Percentiles rank a stretch among this genome's conserved stretches.
These are phyloP conservation scores for Brevimyrus niger DNA, from an alignment of 2,113 vertebrate genomes.

Conservation along the genomic window DNA sequence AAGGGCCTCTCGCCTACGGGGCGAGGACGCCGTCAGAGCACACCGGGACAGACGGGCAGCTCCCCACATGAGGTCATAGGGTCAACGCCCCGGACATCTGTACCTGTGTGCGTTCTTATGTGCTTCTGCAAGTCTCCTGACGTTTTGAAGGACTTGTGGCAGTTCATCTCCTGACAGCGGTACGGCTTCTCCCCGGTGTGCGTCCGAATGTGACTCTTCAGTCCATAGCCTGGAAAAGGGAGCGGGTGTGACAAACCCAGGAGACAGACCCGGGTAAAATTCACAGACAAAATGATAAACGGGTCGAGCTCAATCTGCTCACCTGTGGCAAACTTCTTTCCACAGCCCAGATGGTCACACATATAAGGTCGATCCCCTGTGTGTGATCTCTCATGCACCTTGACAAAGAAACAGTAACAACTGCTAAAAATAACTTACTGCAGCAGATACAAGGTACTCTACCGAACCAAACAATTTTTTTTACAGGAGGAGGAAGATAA, in stretches of 20 bases:
- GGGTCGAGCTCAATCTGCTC: conserved; percentile 16
- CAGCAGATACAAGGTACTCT: background rate
- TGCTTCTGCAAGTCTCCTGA: conserved; percentile 97
- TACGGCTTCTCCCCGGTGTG: conserved; percentile 99
- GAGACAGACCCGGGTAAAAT: background rate
- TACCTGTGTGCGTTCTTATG: conserved; percentile 95
- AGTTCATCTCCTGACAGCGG: conserved; percentile 88
- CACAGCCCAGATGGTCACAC: conserved; percentile 86
- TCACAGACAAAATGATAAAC: background rate
- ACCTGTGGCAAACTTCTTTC: conserved; percentile 99
- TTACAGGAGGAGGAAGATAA: background rate
- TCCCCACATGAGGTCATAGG: background rate
- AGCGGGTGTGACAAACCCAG: background rate
- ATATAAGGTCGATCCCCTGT: conserved; percentile 93
- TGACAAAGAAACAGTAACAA: conserved; percentile 23
- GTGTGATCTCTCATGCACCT: conserved; percentile 96
- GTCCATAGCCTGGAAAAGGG: conserved; percentile 72
- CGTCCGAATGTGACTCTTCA: conserved; percentile 94
- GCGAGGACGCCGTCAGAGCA: background rate
- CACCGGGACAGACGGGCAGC: background rate
- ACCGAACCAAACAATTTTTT: background rate
- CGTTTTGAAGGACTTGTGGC: conserved; percentile 97
- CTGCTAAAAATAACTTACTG: background rate
- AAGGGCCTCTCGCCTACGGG: conserved; percentile 89
- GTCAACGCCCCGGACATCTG: background rate